These are phyloP conservation scores for Caenorhabditis elegans DNA, from an alignment of 1,140 invertebrate species.

Conservation along the genomic window WBcel235 BX284606.5:11775001-11775500, in stretches of 20 bases:
- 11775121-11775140: too few species aligned
- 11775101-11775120: too few species aligned
- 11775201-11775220: conserved; percentile 78
- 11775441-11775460: conserved; percentile 85
- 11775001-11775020: too few species aligned
- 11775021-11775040: too few species aligned
- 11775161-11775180: too few species aligned
- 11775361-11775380: conserved; percentile 94
- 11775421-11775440: conserved; percentile 86
- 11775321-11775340: too few species aligned
- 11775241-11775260: conserved; percentile 89
- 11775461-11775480: conserved; percentile 78
- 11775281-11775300: conserved; percentile 77
- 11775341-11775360: conserved; percentile 80
- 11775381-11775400: conserved; percentile 94
- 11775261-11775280: conserved; percentile 75
- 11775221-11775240: conserved; percentile 87
- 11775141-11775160: too few species aligned
- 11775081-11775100: too few species aligned
- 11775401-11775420: conserved; percentile 84
- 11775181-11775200: too few species aligned
- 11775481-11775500: conserved; percentile 97
- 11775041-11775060: too few species aligned
- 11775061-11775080: too few species aligned
- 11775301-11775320: conserved; percentile 80